Base-by-base conservation (phyloP, 2,113 vertebrate species). In the Peromyscus polionotus region DNA sequence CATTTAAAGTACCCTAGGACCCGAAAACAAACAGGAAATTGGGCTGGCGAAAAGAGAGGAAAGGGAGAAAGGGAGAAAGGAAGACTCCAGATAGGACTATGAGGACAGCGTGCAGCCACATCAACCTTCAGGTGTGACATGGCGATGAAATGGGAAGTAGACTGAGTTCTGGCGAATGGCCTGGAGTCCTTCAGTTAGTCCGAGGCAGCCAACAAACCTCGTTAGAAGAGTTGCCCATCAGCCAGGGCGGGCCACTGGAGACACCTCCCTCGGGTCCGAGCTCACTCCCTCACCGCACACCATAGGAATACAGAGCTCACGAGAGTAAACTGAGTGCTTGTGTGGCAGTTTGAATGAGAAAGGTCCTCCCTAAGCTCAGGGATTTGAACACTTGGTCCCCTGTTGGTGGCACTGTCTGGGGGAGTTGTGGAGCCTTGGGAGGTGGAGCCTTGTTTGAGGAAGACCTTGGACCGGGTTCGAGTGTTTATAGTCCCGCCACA, bases 1-100 rank as follows among this genome's bases (percentile, higher is more conserved):
- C 0, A 42, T 87, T 72, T 79, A 59, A 94, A 88, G 36, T 68
- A 36, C 28, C 85, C 54, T 39, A 68, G 45, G 76, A 45, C 33
- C 63, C 85, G 36, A 81, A 85, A 91, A 86, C 79, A 88, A 93
- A 87, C 76, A 94, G 51, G 73, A 59, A 91, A 86, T 26, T 39
- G 26, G 6, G 11, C 19, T 85, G 26, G 68, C 6, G 22, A 75
- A 67, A 87, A 79, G 63, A 61, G 9, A 10, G 75, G 14, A 4
- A 33, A 14, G 33, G 57, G 51, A 11, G 9, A 51, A 33, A 6
- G 3, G 51, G 6, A 73, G 70, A 42, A 90, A 57, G 33, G 22
- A 79, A 83, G 57, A 75, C 10, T 33, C 54, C 12, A 80, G 4
- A 2, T 51, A 59, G n/a, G 90, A 68, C 68, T 54, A 17, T 68